A percentile compares a stretch with the other conserved stretches of the same genome.
These are phyloP conservation scores for Laticauda laticaudata DNA, from an alignment of 2,113 vertebrate genomes.

Conservation along the genomic window DNA sequence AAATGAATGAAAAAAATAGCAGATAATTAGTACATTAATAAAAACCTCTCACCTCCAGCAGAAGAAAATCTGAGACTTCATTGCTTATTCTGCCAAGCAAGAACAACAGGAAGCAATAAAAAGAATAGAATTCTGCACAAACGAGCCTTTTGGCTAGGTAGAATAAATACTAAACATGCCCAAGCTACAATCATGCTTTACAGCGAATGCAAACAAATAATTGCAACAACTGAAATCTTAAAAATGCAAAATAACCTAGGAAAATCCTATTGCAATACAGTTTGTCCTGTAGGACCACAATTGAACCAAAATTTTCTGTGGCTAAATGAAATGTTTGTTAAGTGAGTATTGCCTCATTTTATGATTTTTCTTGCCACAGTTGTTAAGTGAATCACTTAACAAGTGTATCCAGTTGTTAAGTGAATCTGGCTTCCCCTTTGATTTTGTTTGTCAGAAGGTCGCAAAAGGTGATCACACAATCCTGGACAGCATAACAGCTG, in stretches of 20 bases:
- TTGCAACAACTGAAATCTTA: neutral
- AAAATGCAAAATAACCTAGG: neutral
- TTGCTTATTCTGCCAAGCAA: neutral
- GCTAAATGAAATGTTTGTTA: neutral
- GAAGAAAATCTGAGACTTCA: neutral
- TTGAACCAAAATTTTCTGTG: neutral
- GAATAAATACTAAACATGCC: neutral
- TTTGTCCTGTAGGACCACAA: neutral
- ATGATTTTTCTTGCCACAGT: neutral
- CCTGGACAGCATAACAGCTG: neutral
- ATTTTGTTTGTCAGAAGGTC: neutral
- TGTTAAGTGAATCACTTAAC: neutral
- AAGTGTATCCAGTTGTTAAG: neutral
- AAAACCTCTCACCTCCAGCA: neutral
- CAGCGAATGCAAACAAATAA: neutral
- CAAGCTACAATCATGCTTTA: no score
- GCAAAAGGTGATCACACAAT: neutral
- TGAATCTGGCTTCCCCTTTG: neutral
- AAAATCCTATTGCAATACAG: neutral
- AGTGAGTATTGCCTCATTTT: neutral
- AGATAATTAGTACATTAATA: neutral
- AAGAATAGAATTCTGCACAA: neutral
- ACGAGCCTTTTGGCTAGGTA: neutral
- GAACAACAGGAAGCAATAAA: constrained; percentile 1
- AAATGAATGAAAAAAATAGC: neutral